These are phyloP conservation scores for Chymomyza costata DNA, from an alignment of 1,140 invertebrate genomes.

Conservation along the genomic window DNA sequence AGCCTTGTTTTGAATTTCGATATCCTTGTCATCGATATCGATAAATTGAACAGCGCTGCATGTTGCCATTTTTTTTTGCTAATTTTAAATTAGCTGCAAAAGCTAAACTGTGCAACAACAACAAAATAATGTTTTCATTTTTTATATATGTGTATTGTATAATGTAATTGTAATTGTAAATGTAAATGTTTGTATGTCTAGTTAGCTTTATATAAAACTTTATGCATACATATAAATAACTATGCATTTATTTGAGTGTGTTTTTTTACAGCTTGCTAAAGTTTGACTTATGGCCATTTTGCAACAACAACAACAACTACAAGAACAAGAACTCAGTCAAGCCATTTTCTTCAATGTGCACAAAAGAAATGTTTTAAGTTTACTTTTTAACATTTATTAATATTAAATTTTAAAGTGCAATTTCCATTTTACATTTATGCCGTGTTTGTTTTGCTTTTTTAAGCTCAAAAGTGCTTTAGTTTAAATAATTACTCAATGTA, in stretches of 20 bases:
- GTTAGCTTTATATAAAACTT: constrained; percentile 21
- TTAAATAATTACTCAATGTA: too few relatives aligned
- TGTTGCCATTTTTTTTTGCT: constrained; percentile 63
- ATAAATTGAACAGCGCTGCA: constrained; percentile 19
- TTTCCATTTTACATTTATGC: constrained; percentile 34
- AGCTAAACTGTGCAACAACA: constrained; percentile 46
- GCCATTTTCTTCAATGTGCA: constrained; percentile 24
- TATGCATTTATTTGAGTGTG: too few relatives aligned
- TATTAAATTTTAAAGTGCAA: constrained; percentile 31
- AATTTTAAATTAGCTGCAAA: constrained; percentile 66
- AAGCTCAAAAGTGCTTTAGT: not conserved
- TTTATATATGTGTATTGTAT: constrained; percentile 43
- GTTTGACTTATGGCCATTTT: constrained; percentile 33
- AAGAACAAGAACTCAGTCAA: constrained; percentile 17
- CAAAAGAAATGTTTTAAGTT: constrained; percentile 13
- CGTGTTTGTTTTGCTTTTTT: too few relatives aligned
- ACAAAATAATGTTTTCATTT: constrained; percentile 18
- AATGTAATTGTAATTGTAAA: constrained; percentile 29
- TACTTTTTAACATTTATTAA: constrained; percentile 6
- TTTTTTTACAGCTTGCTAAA: constrained; percentile 34
- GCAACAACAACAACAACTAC: constrained; percentile 16
- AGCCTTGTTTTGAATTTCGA: too few relatives aligned
- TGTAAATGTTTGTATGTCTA: constrained; percentile 48
- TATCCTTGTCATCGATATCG: too few relatives aligned
- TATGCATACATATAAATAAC: constrained; percentile 16